Evolutionary conservation across 2,797 vertebrate genomes (phyloP), one percentile per base, ranked within the genome.

Genomic region (Ficedula albicollis): DNA sequence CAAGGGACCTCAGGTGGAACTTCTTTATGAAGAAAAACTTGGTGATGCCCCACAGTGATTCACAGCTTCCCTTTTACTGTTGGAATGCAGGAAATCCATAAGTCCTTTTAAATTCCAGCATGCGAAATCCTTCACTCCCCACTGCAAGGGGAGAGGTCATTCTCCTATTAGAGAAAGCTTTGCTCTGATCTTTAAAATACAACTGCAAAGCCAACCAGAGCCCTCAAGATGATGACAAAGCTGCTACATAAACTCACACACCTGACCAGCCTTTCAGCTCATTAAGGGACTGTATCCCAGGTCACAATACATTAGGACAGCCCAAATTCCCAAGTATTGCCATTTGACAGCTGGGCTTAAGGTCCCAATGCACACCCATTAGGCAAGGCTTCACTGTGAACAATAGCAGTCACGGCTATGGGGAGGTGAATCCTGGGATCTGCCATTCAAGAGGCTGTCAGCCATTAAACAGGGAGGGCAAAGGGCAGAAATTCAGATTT

Each of bases 81-180:
- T 80, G 26, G 62, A 87, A 93, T 72, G 49, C 55, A 96, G 85
- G 63, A 82, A 88, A 74, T 69, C 43, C 18, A 0, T n/a, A 59
- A 3, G 32, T 64, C 64, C 59, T 75, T 88, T 72, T 63, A 23
- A 84, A 62, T 91, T 78, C 48, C 73, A 93, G 55, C 23, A 73
- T 7, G 26, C 22, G 11, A 94, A 95, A 93, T 67, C 54, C 81
- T 75, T 74, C 84, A n/a, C 36, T 76, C 81, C 34, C 49, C 20
- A 22, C 13, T 64, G 32, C 29, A 90, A 77, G 67, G n/a, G 30
- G 72, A 63, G 67, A 67, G n/a, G 68, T 89, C 78, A 43, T 78
- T 87, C 69, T 92, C 93, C 67, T 59, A 20, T 36, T 15, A 82
- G 62, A 95, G 75, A 84, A 81, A 66, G 34, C 43, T 90, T 89